phyloP scores from a whole-genome alignment of 2,888 invertebrate species.

The Ochropleura leucogaster region DNA sequence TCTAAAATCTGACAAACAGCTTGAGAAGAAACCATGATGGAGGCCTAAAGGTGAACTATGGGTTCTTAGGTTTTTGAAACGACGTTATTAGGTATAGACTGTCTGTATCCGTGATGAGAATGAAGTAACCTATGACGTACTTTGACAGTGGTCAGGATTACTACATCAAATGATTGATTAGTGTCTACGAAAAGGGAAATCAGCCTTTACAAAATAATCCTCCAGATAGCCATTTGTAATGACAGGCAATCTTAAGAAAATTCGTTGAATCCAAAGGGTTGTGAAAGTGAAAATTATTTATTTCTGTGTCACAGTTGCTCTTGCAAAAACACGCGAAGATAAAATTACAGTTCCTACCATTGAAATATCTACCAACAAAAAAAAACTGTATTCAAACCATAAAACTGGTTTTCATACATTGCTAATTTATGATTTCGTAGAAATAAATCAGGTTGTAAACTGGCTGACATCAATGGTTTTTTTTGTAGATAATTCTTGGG shows the following conservation, averaged over 20 bases:
- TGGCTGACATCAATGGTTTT: constrained; percentile 16
- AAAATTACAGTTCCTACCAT: background rate
- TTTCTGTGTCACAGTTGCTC: background rate
- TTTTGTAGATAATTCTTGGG: constrained; percentile 9
- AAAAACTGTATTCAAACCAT: constrained; percentile 2
- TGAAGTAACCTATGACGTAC: background rate
- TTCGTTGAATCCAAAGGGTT: background rate
- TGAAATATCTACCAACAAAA: background rate
- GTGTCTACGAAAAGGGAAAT: background rate
- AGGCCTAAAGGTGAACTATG: background rate
- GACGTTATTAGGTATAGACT: background rate
- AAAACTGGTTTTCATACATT: constrained; percentile 41
- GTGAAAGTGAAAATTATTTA: background rate
- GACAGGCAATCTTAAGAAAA: background rate
- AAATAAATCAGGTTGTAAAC: constrained; percentile 38
- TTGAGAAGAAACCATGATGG: constrained; percentile 14
- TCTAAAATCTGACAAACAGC: constrained; percentile 29
- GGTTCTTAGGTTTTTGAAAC: background rate
- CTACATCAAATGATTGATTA: background rate
- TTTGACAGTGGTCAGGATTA: background rate
- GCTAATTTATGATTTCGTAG: constrained; percentile 19
- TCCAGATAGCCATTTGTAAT: background rate
- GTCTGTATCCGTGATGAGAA: background rate
- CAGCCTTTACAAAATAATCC: background rate
- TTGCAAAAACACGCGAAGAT: background rate